A percentile compares a stretch with the other conserved stretches of the same genome.
Conservation (phyloP, 2,888 invertebrate species). For the Andrena chrysosceles region DNA sequence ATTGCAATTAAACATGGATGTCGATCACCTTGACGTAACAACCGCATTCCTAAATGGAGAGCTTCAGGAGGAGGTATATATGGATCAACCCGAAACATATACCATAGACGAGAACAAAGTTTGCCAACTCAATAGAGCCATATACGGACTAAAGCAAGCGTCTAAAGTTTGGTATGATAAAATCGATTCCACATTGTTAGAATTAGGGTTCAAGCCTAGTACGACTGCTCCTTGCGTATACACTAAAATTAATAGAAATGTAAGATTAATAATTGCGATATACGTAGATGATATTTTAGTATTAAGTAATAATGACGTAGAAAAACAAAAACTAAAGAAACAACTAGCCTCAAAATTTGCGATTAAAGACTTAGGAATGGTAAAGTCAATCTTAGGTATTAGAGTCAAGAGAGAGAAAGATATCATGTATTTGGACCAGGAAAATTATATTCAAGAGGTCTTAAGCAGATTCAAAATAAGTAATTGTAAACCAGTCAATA, state of each 20-base stretch:
- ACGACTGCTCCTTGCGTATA: no score
- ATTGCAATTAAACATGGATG: background rate
- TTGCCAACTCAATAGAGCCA: conserved; percentile 3
- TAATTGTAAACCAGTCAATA: background rate
- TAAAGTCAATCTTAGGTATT: background rate
- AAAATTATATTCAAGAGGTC: background rate
- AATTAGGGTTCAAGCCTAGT: background rate
- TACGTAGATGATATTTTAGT: conserved; percentile 11
- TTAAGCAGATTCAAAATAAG: conserved; percentile 1
- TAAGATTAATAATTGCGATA: background rate
- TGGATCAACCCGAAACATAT: background rate
- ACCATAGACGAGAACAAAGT: no score
- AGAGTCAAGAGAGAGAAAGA: background rate
- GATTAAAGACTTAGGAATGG: background rate
- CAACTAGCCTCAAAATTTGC: background rate
- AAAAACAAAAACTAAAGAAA: background rate
- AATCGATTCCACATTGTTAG: background rate
- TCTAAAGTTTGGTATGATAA: conserved; percentile 2
- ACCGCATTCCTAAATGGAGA: conserved; percentile 20
- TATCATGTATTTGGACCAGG: background rate
- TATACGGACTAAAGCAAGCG: conserved; percentile 7
- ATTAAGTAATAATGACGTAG: background rate
- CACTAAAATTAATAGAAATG: background rate
- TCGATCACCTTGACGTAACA: conserved; percentile 15
- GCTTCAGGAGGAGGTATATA: conserved; percentile 9